These are phyloP conservation scores for Cerastis leucographa DNA, from an alignment of 2,888 invertebrate genomes.

Conservation along the genomic window DNA sequence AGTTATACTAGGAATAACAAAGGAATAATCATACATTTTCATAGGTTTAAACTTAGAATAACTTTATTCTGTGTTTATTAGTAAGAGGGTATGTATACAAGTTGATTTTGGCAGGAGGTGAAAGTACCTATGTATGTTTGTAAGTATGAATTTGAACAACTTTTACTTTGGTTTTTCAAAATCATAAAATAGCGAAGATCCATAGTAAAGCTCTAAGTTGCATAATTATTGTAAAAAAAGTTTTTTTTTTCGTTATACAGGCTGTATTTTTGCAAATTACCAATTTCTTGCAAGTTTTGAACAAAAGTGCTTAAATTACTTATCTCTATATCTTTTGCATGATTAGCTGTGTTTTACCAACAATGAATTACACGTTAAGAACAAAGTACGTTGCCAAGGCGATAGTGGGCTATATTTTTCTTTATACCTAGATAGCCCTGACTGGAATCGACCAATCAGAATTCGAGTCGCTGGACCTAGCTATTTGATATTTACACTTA, in stretches of 20 bases:
- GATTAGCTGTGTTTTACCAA: background rate
- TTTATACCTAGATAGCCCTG: constrained; percentile 51
- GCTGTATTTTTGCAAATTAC: background rate
- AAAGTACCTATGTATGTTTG: too few relatives aligned
- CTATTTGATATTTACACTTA: constrained; percentile 9
- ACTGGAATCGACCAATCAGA: constrained; percentile 41
- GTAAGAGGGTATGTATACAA: too few relatives aligned
- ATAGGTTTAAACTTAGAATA: too few relatives aligned
- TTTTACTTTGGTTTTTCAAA: background rate
- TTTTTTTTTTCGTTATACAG: background rate
- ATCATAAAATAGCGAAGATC: background rate
- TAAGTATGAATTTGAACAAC: background rate
- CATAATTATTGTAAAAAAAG: too few relatives aligned
- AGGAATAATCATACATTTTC: too few relatives aligned
- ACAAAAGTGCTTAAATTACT: background rate
- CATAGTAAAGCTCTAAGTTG: background rate
- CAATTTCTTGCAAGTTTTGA: background rate
- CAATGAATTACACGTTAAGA: background rate
- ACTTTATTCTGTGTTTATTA: too few relatives aligned
- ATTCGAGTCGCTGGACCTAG: background rate
- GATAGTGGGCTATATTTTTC: constrained; percentile 47
- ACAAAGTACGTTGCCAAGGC: background rate
- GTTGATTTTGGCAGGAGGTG: background rate
- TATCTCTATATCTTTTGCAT: background rate
- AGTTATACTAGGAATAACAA: too few relatives aligned